Evolutionary conservation across 2,888 invertebrate species (phyloP), one percentile per base, ranked within the genome.

Genomic region (Apodemia duryi): DNA sequence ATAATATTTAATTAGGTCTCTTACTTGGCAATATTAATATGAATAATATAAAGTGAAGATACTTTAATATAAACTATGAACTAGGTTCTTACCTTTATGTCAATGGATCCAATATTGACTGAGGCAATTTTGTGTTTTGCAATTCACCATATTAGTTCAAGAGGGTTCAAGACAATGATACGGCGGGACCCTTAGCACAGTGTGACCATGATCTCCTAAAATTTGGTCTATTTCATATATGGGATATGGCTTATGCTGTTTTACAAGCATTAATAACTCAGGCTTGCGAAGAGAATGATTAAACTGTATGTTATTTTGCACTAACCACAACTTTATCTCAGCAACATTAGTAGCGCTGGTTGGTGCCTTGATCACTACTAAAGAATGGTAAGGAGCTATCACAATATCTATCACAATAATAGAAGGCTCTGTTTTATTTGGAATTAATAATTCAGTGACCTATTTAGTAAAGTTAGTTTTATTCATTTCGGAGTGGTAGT

Each of bases 401-500:
- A n/a, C n/a, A 43, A 11, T 43, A 43, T 43, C 43, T 3, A 43
- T 68, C 4, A 71, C 70, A 49, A 71, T 70, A 35, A 68, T 70
- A 21, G 67, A 67, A 11, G 69, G 65, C 52, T 72, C 65, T 7
- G 29, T 13, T 5, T 71, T 4, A 64, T 71, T 72, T 6, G 71
- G 70, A 28, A 70, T 60, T 43, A 64, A 46, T 49, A 63, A 60
- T 65, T 74, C 72, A 7, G 61, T 69, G 57, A 73, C 43, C 43
- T 11, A 43, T 10, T 43, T 43, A 10, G 43, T 43, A 43, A 43
- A 74, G 61, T 74, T 74, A 35, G 64, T 41, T 28, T 41, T 21
- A 66, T 74, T 73, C 72, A 74, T 74, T 62, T 73, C 71, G 9
- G 69, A 72, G 63, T 74, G 71, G 21, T 73, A 74, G 29, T 72